Percentiles rank a stretch among this genome's conserved stretches.
Evolutionary conservation across 2,888 invertebrate genomes (phyloP).

Genomic region (Orchesella flavescens): DNA sequence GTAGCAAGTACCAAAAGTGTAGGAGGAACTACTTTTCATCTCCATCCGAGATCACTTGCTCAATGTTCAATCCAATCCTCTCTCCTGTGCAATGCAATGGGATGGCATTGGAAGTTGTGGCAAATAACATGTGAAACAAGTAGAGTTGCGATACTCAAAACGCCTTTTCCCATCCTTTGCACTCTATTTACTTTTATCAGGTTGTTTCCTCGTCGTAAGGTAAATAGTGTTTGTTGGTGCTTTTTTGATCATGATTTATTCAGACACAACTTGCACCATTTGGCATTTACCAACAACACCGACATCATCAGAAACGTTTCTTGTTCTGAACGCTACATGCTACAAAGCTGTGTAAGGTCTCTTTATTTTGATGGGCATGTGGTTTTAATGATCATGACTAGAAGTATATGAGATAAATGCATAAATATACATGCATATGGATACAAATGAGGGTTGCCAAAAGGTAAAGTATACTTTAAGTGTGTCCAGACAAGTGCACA

Average conservation of each 20-base stretch:
- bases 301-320: not conserved
- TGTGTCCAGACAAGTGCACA: conserved; percentile 3
- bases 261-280: conserved; percentile 40
- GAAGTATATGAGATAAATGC: not conserved
- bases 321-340: not conserved
- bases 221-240: conserved; percentile 32
- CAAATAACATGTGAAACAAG: not conserved
- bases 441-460: not conserved
- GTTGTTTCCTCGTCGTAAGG: conserved; percentile 53
- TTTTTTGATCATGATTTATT: conserved; percentile 61
- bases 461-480: not conserved
- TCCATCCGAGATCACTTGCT: not conserved
- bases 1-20: not conserved
- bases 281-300: conserved; percentile 25
- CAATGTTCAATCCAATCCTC: not conserved
- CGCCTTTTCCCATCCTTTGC: conserved; percentile 8
- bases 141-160: not conserved
- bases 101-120: not conserved
- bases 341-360: not conserved
- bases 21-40: no score
- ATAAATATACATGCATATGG: not conserved
- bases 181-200: conserved; percentile 35
- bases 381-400: conserved; percentile 3
- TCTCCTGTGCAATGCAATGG: not conserved
- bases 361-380: conserved; percentile 32